phyloP scores from a whole-genome alignment of 2,113 vertebrate species.

The Azemiops feae region DNA sequence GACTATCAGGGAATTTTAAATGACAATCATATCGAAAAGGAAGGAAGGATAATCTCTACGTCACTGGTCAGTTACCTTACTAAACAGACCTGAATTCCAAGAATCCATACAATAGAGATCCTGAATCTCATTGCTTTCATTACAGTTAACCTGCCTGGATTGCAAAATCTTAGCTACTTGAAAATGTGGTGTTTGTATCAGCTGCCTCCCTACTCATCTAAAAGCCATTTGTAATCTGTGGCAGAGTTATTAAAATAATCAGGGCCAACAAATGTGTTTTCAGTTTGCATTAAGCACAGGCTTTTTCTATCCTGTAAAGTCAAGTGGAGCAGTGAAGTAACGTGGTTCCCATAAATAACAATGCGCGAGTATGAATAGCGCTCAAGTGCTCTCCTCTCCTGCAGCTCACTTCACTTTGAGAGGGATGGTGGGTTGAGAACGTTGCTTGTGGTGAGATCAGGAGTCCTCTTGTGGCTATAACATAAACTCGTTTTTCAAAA shows the following conservation, averaged over 20 bases:
- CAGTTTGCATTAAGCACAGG: not conserved
- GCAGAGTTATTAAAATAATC: not conserved
- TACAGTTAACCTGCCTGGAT: not conserved
- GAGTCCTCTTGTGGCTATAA: not conserved
- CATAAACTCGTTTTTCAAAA: accelerated
- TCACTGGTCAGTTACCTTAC: not conserved
- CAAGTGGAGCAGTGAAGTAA: not conserved
- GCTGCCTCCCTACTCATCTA: not conserved
- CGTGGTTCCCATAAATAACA: not conserved
- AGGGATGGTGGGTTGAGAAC: not conserved
- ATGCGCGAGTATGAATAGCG: accelerated
- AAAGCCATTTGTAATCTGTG: not conserved
- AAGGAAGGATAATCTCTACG: not conserved
- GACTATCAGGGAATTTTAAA: not conserved
- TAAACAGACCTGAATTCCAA: not conserved
- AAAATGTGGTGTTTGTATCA: not conserved
- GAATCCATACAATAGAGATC: not conserved
- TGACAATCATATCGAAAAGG: not conserved
- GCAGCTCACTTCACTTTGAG: not conserved
- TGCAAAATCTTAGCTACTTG: not conserved
- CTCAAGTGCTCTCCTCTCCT: not conserved
- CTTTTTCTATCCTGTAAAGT: not conserved
- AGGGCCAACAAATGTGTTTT: not conserved
- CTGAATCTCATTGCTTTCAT: not conserved
- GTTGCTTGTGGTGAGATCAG: not conserved